Percentiles rank a stretch among this genome's conserved stretches.
These are phyloP conservation scores for Marcusenius ussheri DNA, from an alignment of 2,113 vertebrate species.

Conservation along the genomic window DNA sequence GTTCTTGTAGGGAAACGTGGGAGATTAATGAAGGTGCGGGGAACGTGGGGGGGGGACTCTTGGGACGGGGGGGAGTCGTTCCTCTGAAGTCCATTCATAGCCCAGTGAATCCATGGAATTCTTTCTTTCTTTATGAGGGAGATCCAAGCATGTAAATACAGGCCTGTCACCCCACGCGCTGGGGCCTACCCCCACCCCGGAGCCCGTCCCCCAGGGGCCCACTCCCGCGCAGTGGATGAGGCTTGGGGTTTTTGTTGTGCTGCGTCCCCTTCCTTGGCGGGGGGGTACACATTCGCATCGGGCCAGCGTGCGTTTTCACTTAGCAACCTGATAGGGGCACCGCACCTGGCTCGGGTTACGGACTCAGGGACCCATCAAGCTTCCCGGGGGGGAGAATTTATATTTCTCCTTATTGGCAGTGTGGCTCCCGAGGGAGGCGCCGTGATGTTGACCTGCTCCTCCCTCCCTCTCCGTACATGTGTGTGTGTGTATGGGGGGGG, in stretches of 20 bases:
- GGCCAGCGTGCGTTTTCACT: conserved; percentile 26
- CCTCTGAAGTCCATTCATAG: conserved; percentile 61
- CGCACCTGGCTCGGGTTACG: conserved; percentile 18
- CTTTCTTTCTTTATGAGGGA: conserved; percentile 46
- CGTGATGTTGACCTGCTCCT: no score
- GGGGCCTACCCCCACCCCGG: not conserved
- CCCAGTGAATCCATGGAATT: conserved; percentile 60
- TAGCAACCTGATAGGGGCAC: conserved; percentile 17
- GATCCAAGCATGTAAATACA: conserved; percentile 37
- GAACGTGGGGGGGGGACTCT: conserved; percentile 36
- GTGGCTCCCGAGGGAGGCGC: not conserved
- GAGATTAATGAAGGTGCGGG: conserved; percentile 55
- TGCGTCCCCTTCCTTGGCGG: not conserved
- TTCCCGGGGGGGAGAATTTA: conserved; percentile 21
- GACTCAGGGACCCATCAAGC: conserved; percentile 16
- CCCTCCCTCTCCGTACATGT: not conserved
- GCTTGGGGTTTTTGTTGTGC: conserved; percentile 28
- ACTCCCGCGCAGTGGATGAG: not conserved
- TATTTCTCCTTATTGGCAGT: not conserved
- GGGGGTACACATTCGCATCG: conserved; percentile 24
- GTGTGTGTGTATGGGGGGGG: not conserved
- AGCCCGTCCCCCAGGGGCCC: not conserved
- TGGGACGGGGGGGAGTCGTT: conserved; percentile 29
- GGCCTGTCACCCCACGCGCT: conserved; percentile 39
- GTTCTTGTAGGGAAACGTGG: conserved; percentile 11